Evolutionary conservation across 2,113 vertebrate genomes (phyloP), one percentile per base, ranked within the genome.

Genomic region (Paratilapia polleni): DNA sequence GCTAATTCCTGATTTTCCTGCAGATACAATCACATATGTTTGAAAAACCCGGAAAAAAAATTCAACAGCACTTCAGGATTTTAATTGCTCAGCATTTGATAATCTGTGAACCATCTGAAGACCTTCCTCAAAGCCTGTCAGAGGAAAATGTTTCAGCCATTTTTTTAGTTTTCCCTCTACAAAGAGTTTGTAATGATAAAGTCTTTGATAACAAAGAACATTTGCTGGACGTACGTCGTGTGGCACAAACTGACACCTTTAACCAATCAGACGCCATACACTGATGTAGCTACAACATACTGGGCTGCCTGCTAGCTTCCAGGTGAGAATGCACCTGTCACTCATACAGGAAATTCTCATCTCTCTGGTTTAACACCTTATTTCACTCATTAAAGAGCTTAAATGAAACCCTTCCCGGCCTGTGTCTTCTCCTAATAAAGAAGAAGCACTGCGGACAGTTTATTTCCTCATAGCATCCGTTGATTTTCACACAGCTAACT

Each of bases 11-110:
- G 63, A 19, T 26, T 26, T 47, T 47, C 14, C 14, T 11, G 22
- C 22, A 19, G 38, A 47, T 26, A 11, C 22, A 47, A 13, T 47
- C 6, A 4, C 15, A 0, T 3, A 2, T 64, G 8, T 36, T 61
- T 31, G 36, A 22, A 41, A 8, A 38, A 64, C 62, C 36, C 31
- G n/a, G 8, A 20, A 4, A 24, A 43, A 41, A 41, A 41, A n/a
- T n/a, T n/a, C n/a, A n/a, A n/a, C n/a, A n/a, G n/a, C 52, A 56
- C 14, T 9, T 3, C 0, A 68, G 22, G n/a, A 8, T 15, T 11
- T 68, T 5, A 61, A 15, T 19, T 61, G 59, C 19, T 61, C 31
- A 31, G 28, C 11, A 62, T 62, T 20, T 20, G 41, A 47, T 9
- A 17, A 12, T 4, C 28, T 12, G 38, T 0, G 38, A 66, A 43